phyloP scores from a whole-genome alignment of 2,797 vertebrate species.

The Sebastes minor region DNA sequence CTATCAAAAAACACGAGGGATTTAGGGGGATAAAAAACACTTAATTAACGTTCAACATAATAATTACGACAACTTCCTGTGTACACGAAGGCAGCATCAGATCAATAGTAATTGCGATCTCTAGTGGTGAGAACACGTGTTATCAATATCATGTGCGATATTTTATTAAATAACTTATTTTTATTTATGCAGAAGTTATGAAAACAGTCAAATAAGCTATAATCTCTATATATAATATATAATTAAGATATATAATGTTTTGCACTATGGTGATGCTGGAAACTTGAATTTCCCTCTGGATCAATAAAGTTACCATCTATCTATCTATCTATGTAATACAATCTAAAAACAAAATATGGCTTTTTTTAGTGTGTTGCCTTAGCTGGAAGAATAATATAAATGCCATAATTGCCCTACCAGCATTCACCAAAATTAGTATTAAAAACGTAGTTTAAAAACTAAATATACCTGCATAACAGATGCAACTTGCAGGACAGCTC shows the following conservation, averaged over 20 bases:
- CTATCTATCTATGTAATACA: too few relatives aligned
- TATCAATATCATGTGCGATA: background rate
- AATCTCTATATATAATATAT: too few relatives aligned
- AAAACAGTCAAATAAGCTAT: background rate
- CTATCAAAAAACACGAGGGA: background rate
- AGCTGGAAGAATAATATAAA: background rate
- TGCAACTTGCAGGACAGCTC: background rate
- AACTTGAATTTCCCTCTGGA: too few relatives aligned
- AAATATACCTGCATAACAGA: background rate
- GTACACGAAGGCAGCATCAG: background rate
- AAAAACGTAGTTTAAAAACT: background rate
- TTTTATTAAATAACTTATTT: background rate
- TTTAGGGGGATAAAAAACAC: background rate
- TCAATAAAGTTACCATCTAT: too few relatives aligned
- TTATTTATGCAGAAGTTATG: background rate
- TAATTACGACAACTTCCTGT: background rate
- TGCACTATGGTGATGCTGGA: too few relatives aligned
- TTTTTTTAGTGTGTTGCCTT: background rate
- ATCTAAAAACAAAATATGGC: background rate
- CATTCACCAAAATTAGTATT: background rate
- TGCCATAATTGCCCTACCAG: background rate
- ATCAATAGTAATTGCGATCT: background rate
- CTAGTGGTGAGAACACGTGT: slow-evolving; percentile 4
- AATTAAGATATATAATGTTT: too few relatives aligned
- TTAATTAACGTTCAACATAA: background rate